Evolutionary conservation across 1,140 invertebrate genomes (phyloP).

Genomic region (Megalonaias nervosa): DNA sequence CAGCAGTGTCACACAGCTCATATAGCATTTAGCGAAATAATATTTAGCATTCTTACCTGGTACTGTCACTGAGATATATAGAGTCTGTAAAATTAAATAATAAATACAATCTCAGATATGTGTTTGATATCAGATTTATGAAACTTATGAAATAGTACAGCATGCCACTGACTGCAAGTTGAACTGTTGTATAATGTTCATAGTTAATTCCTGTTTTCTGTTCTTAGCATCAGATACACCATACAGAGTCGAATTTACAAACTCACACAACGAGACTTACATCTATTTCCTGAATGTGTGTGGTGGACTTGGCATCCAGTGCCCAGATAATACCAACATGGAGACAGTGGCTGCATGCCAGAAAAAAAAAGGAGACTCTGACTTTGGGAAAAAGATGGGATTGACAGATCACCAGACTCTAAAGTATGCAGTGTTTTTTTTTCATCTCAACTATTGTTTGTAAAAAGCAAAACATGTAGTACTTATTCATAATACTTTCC

Average conservation of each 20-base stretch:
- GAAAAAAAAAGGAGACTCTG: conserved; percentile 32
- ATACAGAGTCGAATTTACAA: not conserved
- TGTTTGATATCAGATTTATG: too few species aligned
- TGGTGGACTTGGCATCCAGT: conserved; percentile 41
- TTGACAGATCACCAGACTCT: conserved; percentile 39
- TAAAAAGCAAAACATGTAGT: not conserved
- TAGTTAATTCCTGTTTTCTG: not conserved
- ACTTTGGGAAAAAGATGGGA: conserved; percentile 45
- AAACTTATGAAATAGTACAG: too few species aligned
- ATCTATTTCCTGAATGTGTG: conserved; percentile 60
- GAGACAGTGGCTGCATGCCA: conserved; percentile 51
- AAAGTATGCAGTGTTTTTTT: conserved; percentile 31
- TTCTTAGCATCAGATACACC: not conserved
- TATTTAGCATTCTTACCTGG: too few species aligned
- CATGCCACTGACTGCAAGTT: too few species aligned
- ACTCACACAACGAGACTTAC: conserved; percentile 13
- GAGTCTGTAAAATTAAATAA: too few species aligned
- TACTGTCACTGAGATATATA: too few species aligned
- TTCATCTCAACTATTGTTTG: not conserved
- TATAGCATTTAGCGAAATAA: too few species aligned
- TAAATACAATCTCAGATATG: too few species aligned
- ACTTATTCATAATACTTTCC: not conserved
- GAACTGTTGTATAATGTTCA: too few species aligned
- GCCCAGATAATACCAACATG: conserved; percentile 34
- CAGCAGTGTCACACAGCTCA: too few species aligned